Conservation (phyloP, 2,113 vertebrate species). For the Odocoileus hemionus region DNA sequence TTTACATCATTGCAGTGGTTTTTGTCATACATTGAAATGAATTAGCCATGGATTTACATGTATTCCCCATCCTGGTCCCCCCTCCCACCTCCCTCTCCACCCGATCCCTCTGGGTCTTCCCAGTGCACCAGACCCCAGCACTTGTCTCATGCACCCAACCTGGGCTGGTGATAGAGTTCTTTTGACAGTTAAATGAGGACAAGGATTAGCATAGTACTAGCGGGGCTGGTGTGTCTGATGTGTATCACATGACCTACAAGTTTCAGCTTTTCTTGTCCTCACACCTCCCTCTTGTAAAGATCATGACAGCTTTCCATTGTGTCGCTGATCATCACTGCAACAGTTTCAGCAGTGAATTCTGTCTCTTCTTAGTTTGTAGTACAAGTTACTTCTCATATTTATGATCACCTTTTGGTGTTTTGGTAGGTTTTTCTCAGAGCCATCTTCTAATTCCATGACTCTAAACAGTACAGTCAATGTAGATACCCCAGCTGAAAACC, state of each 20-base stretch:
- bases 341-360: not conserved
- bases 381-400: not conserved
- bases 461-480: not conserved
- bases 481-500: not conserved
- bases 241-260: not conserved
- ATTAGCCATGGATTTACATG: too few species aligned
- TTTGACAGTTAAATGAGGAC: not conserved
- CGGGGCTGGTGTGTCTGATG: rapidly evolving
- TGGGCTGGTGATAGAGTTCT: not conserved
- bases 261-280: not conserved
- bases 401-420: not conserved
- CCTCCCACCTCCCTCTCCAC: too few species aligned
- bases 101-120: too few species aligned
- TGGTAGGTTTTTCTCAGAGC: not conserved
- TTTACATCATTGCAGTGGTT: too few species aligned
- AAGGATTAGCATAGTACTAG: not conserved
- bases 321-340: not conserved
- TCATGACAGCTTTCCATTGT: not conserved
- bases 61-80: too few species aligned
- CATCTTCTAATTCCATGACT: not conserved
- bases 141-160: too few species aligned
- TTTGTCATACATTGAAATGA: too few species aligned
- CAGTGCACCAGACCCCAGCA: too few species aligned
- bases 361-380: not conserved
- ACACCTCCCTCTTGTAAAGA: not conserved